Percentiles rank a stretch among this genome's conserved stretches.
These are phyloP conservation scores for Coptodon rendalli DNA, from an alignment of 2,113 vertebrate species.

Conservation along the genomic window DNA sequence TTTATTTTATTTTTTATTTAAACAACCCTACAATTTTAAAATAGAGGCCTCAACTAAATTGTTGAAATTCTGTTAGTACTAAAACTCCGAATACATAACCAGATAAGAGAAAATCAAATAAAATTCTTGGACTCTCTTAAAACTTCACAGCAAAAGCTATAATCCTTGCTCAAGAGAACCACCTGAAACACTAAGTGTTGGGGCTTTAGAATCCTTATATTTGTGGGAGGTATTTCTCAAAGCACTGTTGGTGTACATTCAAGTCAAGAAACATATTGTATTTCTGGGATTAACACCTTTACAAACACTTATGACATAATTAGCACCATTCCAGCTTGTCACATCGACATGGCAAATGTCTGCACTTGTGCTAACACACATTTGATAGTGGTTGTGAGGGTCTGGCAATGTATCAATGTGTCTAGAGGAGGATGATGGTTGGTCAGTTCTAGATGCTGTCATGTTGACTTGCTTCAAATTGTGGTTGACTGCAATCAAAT, in stretches of 20 bases:
- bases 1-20: not conserved
- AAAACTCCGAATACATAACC: not conserved
- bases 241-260: not conserved
- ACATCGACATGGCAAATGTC: not conserved
- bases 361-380: not conserved
- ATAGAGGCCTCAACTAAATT: not conserved
- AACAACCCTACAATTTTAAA: not conserved
- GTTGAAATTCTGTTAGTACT: not conserved
- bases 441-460: not conserved
- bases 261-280: not conserved
- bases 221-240: not conserved
- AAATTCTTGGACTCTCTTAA: not conserved
- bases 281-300: not conserved
- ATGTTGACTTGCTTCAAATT: not conserved
- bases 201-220: not conserved
- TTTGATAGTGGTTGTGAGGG: not conserved
- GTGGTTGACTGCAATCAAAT: not conserved
- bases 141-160: not conserved
- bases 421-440: not conserved
- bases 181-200: not conserved
- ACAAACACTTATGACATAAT: not conserved
- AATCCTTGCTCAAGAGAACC: not conserved
- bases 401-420: not conserved
- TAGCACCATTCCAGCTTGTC: not conserved
- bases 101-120: not conserved